phyloP scores from a whole-genome alignment of 2,888 invertebrate genomes.

The Tiliacea aurago region DNA sequence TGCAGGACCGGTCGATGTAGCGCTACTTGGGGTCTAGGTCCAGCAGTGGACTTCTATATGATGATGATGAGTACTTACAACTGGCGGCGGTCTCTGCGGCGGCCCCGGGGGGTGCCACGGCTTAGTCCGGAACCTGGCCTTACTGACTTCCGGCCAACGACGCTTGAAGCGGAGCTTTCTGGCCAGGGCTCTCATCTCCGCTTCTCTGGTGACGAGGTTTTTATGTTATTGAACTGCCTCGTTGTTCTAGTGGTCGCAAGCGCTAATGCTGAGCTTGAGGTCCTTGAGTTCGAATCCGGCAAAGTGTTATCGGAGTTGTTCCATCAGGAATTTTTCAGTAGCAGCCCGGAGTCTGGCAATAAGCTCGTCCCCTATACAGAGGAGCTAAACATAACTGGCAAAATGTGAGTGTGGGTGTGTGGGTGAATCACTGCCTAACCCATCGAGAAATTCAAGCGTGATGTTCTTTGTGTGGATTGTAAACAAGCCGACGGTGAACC shows the following conservation, averaged over 20 bases:
- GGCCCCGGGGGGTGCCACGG: conserved; percentile 83
- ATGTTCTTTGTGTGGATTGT: neutral
- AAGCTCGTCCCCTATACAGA: no score
- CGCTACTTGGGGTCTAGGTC: no score
- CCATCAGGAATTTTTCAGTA: neutral
- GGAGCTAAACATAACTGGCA: neutral
- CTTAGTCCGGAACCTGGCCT: conserved; percentile 75
- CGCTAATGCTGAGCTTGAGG: neutral
- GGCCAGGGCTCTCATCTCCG: conserved; percentile 74
- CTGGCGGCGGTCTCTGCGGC: conserved; percentile 77
- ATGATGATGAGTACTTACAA: conserved; percentile 73
- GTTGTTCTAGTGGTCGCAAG: neutral
- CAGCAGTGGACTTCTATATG: neutral
- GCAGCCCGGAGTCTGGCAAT: neutral
- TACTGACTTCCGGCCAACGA: conserved; percentile 81
- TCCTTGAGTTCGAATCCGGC: neutral
- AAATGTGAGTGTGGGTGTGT: neutral
- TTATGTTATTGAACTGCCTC: neutral
- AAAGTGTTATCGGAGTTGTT: neutral
- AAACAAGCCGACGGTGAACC: neutral
- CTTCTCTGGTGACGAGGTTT: conserved; percentile 71
- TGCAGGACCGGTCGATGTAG: neutral
- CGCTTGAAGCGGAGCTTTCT: conserved; percentile 79
- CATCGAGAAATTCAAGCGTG: neutral
- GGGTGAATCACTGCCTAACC: neutral